Base-by-base conservation (phyloP, 2,113 vertebrate genomes). In the Gallinago jamesoni region DNA sequence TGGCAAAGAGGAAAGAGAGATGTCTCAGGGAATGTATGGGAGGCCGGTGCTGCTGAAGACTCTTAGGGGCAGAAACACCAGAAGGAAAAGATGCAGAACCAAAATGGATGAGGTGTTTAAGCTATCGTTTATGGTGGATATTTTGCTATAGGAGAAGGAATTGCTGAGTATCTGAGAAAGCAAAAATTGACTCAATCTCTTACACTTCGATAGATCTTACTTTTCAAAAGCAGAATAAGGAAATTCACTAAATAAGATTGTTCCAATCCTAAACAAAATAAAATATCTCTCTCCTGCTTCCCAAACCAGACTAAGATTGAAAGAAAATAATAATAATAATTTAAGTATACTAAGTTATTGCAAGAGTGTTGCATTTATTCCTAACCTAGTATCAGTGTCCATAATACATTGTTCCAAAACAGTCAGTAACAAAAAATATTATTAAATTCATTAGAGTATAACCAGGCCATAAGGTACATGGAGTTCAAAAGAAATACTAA, bases 181-280 rank as follows among this genome's bases (percentile, higher is more conserved):
- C 24, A 17, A 30, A 59, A 56, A 75, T 53, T 70, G 13, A 27
- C 69, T 82, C 19, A 14, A 4, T 17, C 3, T 70, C 35, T 77
- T 91, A 50, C 25, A 28, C 39, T 7, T 41, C 0, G 0, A 18
- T 1, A 77, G 52, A 57, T 3, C 12, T 90, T 63, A 48, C 11
- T 73, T 73, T 67, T 90, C 63, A 73, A 57, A n/a, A 72, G 37
- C 6, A 76, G 27, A 64, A 31, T 50, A 78, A 79, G 25, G 8
- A 50, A 56, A 78, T 66, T 14, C 14, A 22, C 37, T n/a, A 56
- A 55, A 72, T 18, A 37, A 31, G 5, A 67, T 82, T 55, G 14
- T 67, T 81, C 27, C 35, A 75, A 70, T 39, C 12, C 41, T 47
- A 74, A 87, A 62, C 27, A 70, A 70, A 81, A 14, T 4, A 45